Base-by-base conservation (phyloP, 2,888 invertebrate genomes). In the Thyatira batis region DNA sequence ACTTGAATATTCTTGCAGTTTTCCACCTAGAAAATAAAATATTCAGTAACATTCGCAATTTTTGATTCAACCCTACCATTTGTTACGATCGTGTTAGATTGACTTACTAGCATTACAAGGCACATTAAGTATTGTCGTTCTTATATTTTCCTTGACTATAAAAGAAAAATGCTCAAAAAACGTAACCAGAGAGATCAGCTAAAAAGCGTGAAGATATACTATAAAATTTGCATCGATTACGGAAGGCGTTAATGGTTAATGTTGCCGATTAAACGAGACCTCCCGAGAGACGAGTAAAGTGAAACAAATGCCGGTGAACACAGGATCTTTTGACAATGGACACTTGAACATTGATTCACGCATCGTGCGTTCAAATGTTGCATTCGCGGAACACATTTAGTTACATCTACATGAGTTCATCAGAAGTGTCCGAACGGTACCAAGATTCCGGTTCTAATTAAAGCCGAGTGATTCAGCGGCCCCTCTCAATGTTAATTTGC, bases 361-460 rank as follows among this genome's bases (percentile, higher is more conserved):
- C 66, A 58, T 69, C 61, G 65, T 23, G 23, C 69, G 63, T 80
- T 78, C 70, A 77, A 80, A 80, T 78, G 76, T 74, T 80, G 71
- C 78, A 71, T 89, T 87, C 86, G 80, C 68, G 69, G 87, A 88
- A 89, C 78, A 76, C 78, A 78, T 84, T 82, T 76, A 66, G 77
- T 78, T 78, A 73, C 69, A 73, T 70, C 62, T 76, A 73, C 74
- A 74, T 71, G 73, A 77, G 69, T 71, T 77, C 72, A 67, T 61
- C 67, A 77, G 76, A 78, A 82, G 69, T 73, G 73, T 76, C 78
- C 69, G 71, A 85, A 86, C 86, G 82, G 82, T 84, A 84, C 76
- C 70, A 76, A 71, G 76, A 86, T 83, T 82, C 83, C 85, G 84
- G 82, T 85, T 83, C 83, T 84, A 87, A 87, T 88, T 89, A 87